Evolutionary conservation across 2,797 vertebrate species (phyloP).

Genomic region (Danio aesculapii): DNA sequence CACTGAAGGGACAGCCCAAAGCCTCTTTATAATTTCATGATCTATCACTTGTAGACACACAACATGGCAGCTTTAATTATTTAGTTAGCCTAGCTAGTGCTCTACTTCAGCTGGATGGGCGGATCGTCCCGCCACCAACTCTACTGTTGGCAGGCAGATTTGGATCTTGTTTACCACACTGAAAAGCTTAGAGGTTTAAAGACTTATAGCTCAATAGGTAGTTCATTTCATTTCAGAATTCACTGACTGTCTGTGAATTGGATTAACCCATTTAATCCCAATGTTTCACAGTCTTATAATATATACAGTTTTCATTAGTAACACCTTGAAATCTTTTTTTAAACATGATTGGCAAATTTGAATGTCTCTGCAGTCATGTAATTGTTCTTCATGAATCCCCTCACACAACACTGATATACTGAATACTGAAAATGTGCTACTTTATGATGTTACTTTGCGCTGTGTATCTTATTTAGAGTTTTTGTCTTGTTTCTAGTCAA

Average conservation of each 20-base stretch:
- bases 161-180: slow-evolving; percentile 32
- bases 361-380: too few relatives aligned
- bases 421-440: too few relatives aligned
- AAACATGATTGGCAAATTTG: too few relatives aligned
- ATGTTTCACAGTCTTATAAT: too few relatives aligned
- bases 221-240: slow-evolving; percentile 28
- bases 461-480: too few relatives aligned
- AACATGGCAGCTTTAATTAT: slow-evolving; percentile 77
- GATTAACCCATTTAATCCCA: too few relatives aligned
- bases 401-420: too few relatives aligned
- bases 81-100: slow-evolving; percentile 57
- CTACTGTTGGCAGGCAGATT: slow-evolving; percentile 74
- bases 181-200: slow-evolving; percentile 22
- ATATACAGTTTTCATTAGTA: too few relatives aligned
- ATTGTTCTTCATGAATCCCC: too few relatives aligned
- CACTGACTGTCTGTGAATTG: background rate
- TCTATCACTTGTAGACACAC: slow-evolving; percentile 66
- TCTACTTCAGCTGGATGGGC: slow-evolving; percentile 47
- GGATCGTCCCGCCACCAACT: background rate
- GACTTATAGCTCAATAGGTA: slow-evolving; percentile 1
- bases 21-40: slow-evolving; percentile 79
- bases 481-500: too few relatives aligned
- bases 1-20: background rate
- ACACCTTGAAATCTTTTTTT: too few relatives aligned
- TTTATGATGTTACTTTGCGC: too few relatives aligned